phyloP scores from a whole-genome alignment of 2,888 invertebrate species.

The Thereva nobilitata region DNA sequence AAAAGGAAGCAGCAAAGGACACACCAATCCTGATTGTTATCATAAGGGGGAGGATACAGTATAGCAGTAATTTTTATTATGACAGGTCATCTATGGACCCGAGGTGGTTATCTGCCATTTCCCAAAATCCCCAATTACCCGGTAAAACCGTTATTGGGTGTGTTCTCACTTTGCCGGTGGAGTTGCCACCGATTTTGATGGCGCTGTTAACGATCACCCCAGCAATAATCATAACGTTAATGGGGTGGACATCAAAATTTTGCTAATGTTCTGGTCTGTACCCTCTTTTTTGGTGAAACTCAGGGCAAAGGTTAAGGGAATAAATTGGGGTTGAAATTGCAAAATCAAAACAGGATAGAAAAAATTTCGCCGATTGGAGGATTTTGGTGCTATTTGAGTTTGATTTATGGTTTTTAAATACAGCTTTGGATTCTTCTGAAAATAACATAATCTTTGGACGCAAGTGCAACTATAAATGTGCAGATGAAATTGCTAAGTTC shows the following conservation, averaged over 20 bases:
- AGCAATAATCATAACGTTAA: constrained; percentile 27
- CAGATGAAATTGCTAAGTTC: no score
- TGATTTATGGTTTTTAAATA: no score
- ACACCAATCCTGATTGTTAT: no score
- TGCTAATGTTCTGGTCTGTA: no score
- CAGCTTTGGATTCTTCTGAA: no score
- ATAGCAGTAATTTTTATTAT: constrained; percentile 10
- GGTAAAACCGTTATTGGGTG: not conserved
- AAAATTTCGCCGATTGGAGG: not conserved
- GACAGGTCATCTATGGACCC: not conserved
- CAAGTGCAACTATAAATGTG: no score
- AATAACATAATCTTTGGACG: no score
- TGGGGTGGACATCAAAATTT: constrained; percentile 2
- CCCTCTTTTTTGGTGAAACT: not conserved
- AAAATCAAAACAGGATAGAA: constrained; percentile 12
- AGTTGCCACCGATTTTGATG: constrained; percentile 16
- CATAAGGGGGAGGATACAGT: no score
- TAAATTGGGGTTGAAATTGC: constrained; percentile 11
- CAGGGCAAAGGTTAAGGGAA: not conserved
- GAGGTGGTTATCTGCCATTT: constrained; percentile 6
- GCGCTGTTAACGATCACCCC: not conserved
- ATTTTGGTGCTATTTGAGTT: not conserved
- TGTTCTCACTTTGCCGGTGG: not conserved
- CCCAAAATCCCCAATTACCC: constrained; percentile 15
- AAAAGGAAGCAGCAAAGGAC: no score